Base-by-base conservation (phyloP, 1,140 invertebrate genomes). In the Danaus melanippus region DNA sequence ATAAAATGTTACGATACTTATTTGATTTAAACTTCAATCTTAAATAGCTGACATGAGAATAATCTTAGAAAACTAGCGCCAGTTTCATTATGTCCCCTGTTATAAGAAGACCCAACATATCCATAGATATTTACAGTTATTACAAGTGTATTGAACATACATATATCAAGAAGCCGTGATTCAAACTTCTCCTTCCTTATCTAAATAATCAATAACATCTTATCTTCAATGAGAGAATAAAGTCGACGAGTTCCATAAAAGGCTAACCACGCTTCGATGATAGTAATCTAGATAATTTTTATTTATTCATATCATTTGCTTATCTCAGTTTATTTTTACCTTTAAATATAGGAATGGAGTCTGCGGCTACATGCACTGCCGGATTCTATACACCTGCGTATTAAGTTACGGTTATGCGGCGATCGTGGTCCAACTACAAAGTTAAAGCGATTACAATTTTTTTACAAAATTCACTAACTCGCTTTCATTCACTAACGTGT, bases 361-460 rank as follows among this genome's bases (percentile, higher is more conserved):
- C 58, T 45, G 54, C 53, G 58, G 54, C 50, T 52, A 21, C 50
- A 71, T 74, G 69, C 66, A 65, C 58, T 53, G 64, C 54, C 62
- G 59, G 68, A 69, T 75, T 67, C 60, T 65, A 73, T 80, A 71
- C 77, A 83, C 73, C 75, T 79, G 76, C 71, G 69, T 66, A 62
- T 74, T 68, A 66, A 76, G 60, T 74, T 72, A 72, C 69, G 64
- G 69, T 73, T 70, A 69, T 72, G 70, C 72, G 74, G 77, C 68
- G 68, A 52, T 43, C 64, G 67, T 67, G 64, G 60, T 67, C 58
- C 62, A 58, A 60, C 59, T 17, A 2, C 46, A 60, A 58, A 42
- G 1, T 10, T 49, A 0, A 55, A 58, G 50, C 58, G 40, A n/a
- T 11, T 41, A 66, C 62, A 61, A 42, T 42, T 49, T 40, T 49